Evolutionary conservation across 1,140 invertebrate species (phyloP).

Genomic region (Eriocheir sinensis): DNA sequence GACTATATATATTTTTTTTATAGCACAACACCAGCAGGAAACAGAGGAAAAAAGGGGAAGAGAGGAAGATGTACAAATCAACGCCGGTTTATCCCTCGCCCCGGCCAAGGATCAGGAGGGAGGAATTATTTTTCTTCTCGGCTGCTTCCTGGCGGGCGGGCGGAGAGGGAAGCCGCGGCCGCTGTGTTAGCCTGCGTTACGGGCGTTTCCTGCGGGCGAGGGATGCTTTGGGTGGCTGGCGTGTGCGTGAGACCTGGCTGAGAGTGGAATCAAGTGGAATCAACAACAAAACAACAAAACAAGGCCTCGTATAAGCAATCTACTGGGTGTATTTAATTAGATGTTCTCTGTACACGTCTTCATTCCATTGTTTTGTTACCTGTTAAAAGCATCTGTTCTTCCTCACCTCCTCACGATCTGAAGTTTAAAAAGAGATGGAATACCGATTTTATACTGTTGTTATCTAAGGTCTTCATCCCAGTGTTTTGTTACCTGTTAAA

Average conservation of each 20-base stretch:
- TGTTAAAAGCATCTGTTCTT: no score
- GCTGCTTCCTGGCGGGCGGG: constrained; percentile 1
- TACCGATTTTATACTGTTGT: no score
- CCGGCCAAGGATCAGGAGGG: background rate
- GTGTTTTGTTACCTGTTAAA: no score
- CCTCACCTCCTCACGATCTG: no score
- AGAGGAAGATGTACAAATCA: background rate
- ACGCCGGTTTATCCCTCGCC: background rate
- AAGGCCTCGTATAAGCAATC: no score
- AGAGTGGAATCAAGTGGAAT: background rate
- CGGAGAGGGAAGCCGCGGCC: background rate
- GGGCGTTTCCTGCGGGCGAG: constrained; percentile 28
- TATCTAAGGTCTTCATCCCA: no score
- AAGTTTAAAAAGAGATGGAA: no score
- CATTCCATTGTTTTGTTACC: no score
- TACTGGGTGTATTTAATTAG: no score
- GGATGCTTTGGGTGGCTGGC: background rate
- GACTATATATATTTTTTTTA: no score
- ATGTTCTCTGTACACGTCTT: no score
- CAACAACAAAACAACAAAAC: no score
- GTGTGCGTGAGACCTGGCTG: background rate
- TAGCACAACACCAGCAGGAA: background rate
- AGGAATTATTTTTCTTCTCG: background rate
- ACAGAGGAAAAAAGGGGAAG: background rate
- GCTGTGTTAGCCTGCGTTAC: background rate